A percentile compares a stretch with the other conserved stretches of the same genome.
These are phyloP conservation scores for Salminus brasiliensis DNA, from an alignment of 2,113 vertebrate genomes.

Conservation along the genomic window DNA sequence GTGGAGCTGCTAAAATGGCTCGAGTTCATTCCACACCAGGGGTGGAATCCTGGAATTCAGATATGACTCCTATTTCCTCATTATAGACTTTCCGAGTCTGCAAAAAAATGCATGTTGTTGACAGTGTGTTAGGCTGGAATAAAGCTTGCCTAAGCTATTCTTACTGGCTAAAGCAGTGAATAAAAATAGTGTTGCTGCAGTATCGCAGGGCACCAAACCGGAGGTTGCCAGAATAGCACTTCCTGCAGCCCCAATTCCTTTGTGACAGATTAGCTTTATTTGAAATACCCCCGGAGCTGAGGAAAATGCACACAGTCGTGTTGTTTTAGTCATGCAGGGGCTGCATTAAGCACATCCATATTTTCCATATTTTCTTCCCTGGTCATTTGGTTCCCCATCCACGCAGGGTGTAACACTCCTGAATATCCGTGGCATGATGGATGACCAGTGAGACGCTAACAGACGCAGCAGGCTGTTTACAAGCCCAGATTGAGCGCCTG, in stretches of 20 bases:
- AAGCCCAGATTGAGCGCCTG: slow-evolving; percentile 27
- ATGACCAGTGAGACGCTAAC: slow-evolving; percentile 30
- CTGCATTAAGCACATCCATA: slow-evolving; percentile 13
- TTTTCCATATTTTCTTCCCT: slow-evolving; percentile 23
- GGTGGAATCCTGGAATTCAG: too few species aligned
- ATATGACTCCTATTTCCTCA: slow-evolving; percentile 3
- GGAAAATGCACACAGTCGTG: slow-evolving; percentile 23
- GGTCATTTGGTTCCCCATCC: slow-evolving; percentile 40
- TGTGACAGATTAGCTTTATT: slow-evolving; percentile 39
- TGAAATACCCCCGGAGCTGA: slow-evolving; percentile 15
- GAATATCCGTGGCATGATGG: slow-evolving; percentile 36
- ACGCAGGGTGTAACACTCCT: slow-evolving; percentile 10
- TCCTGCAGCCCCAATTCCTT: slow-evolving; percentile 21
- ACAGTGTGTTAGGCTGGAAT: slow-evolving; percentile 30
- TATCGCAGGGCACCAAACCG: slow-evolving; percentile 28
- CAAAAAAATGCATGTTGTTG: slow-evolving; percentile 33
- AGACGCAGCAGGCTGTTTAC: slow-evolving; percentile 46
- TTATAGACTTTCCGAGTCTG: slow-evolving; percentile 13
- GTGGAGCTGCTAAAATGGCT: too few species aligned
- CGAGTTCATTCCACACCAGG: too few species aligned
- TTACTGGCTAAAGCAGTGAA: slow-evolving; percentile 28
- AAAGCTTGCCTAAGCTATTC: slow-evolving; percentile 46
- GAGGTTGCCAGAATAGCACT: slow-evolving; percentile 39
- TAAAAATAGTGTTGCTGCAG: slow-evolving; percentile 41
- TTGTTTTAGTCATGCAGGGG: background rate